Conservation (phyloP, 2,113 vertebrate genomes). For the Sula dactylatra region DNA sequence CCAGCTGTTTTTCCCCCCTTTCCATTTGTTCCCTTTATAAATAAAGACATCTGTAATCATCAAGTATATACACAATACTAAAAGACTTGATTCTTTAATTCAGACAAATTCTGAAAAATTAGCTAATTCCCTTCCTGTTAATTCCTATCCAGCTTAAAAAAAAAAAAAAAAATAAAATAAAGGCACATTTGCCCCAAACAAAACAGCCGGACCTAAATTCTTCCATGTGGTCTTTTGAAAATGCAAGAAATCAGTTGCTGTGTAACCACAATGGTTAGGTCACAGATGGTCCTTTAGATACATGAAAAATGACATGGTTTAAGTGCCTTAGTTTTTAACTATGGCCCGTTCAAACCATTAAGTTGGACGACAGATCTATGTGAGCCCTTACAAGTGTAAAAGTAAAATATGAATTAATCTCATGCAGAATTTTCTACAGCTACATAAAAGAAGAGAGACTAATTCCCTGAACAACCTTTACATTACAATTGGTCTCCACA, state of each 20-base stretch:
- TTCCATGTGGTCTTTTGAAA: not conserved
- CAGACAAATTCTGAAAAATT: not conserved
- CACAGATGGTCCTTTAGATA: not conserved
- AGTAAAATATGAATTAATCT: not conserved
- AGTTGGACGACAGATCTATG: not conserved
- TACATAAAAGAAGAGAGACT: not conserved
- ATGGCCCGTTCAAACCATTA: not conserved
- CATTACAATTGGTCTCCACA: not conserved
- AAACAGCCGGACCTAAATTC: not conserved
- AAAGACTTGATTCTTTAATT: not conserved
- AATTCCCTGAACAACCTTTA: not conserved
- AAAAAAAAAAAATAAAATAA: too few relatives aligned
- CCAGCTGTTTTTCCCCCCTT: not conserved
- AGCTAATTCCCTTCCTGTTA: not conserved
- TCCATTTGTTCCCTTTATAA: not conserved
- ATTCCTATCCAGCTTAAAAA: not conserved
- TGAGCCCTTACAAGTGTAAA: not conserved
- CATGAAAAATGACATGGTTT: not conserved
- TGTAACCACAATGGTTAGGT: not conserved
- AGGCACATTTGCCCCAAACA: not conserved
- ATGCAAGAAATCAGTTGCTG: not conserved
- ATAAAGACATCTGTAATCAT: not conserved
- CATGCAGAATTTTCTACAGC: not conserved
- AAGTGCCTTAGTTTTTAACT: not conserved
- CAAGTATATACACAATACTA: not conserved